Evolutionary conservation across 2,113 vertebrate genomes (phyloP).

Genomic region (Chrysochloris asiatica): DNA sequence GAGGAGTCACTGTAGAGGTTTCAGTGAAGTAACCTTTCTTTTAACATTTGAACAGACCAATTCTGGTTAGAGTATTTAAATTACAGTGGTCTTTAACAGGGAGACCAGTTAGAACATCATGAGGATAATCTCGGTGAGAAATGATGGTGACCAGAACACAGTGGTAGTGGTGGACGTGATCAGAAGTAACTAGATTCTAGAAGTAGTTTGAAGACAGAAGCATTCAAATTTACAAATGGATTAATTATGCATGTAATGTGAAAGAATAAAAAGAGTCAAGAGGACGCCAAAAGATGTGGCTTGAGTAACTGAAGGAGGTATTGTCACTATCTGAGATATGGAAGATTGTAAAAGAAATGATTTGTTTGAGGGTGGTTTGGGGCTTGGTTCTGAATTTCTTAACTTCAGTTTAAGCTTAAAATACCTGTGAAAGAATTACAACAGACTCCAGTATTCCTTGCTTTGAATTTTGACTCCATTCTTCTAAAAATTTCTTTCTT

Average conservation of each 20-base stretch:
- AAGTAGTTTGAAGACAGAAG: neutral
- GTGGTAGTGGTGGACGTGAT: neutral
- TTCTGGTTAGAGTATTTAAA: neutral
- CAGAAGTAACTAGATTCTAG: neutral
- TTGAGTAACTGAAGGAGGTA: neutral
- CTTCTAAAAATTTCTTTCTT: neutral
- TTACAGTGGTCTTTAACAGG: too few species aligned
- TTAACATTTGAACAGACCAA: neutral
- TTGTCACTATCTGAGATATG: neutral
- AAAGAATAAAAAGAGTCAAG: neutral
- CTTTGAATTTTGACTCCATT: neutral
- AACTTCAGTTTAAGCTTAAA: neutral
- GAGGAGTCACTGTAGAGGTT: neutral
- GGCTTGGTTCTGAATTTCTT: neutral
- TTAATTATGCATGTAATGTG: too few species aligned
- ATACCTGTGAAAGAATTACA: neutral
- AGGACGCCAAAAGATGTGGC: neutral
- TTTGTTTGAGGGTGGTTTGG: neutral
- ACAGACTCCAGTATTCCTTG: neutral
- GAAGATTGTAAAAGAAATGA: neutral
- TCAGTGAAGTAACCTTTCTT: neutral
- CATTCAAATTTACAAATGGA: neutral
- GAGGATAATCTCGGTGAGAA: neutral
- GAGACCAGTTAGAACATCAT: neutral
- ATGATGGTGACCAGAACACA: neutral